Conservation (phyloP, 2,113 vertebrate genomes). For the Psittacus erithacus region DNA sequence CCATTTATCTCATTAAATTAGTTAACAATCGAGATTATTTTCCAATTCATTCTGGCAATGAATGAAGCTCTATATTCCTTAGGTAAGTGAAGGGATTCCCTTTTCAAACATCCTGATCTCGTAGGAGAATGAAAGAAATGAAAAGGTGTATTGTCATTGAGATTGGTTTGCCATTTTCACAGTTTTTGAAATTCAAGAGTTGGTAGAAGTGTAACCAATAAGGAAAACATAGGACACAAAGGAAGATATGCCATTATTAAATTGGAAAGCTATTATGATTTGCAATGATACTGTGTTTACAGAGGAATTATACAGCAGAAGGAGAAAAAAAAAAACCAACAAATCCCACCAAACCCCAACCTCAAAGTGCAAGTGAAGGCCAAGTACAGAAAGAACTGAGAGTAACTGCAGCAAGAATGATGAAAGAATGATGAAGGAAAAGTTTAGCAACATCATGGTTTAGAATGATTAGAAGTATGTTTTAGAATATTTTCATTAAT, state of each 20-base stretch:
- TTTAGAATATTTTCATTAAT: not conserved
- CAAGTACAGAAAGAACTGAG: not conserved
- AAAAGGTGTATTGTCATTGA: not conserved
- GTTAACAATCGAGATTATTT: conserved; percentile 33
- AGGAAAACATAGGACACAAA: not conserved
- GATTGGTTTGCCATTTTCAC: not conserved
- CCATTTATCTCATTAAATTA: conserved; percentile 50
- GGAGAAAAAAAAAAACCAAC: not conserved
- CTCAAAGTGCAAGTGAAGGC: not conserved
- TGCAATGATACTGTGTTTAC: not conserved
- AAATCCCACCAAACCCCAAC: not conserved
- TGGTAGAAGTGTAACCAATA: not conserved
- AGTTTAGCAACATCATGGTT: not conserved
- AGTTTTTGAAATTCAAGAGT: not conserved
- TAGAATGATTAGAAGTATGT: not conserved
- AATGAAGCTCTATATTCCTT: not conserved
- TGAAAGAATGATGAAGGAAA: not conserved
- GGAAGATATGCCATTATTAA: not conserved
- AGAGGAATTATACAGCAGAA: not conserved
- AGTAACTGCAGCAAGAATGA: not conserved
- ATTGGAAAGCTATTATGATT: not conserved
- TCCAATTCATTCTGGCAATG: not conserved
- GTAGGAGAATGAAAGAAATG: not conserved
- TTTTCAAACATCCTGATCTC: not conserved
- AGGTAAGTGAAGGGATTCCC: not conserved